Percentiles rank a stretch among this genome's conserved stretches.
phyloP scores from a whole-genome alignment of 2,113 vertebrate species.

The Prunella fulvescens region DNA sequence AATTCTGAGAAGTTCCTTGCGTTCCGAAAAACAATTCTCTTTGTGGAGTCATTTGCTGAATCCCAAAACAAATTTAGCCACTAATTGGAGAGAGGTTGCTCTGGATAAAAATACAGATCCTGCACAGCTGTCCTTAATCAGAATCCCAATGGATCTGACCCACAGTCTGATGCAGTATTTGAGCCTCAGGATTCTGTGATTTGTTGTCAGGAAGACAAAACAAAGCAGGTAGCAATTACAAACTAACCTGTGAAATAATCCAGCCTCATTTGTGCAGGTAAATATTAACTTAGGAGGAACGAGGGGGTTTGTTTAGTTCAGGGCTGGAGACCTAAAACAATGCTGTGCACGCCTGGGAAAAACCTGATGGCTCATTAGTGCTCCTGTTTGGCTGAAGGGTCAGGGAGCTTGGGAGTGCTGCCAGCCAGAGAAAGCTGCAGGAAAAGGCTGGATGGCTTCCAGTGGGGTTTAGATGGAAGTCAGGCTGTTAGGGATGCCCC shows the following conservation, averaged over 20 bases:
- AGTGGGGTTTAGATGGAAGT: background rate
- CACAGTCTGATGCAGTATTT: background rate
- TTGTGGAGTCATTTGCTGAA: background rate
- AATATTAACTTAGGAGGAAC: slow-evolving; percentile 12
- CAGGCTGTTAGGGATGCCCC: background rate
- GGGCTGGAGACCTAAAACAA: background rate
- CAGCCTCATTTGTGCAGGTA: background rate
- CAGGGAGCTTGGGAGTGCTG: accelerated
- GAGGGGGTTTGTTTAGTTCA: slow-evolving; percentile 8
- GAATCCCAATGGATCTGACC: background rate
- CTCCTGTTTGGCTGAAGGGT: background rate
- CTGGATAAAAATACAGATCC: background rate
- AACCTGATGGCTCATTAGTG: background rate
- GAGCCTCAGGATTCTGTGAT: background rate
- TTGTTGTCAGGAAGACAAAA: background rate
- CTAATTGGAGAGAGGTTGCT: background rate
- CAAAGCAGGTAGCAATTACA: background rate
- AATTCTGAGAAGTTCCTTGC: background rate
- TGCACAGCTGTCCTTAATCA: background rate
- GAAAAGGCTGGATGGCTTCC: background rate
- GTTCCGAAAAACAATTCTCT: background rate
- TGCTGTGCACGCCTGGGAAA: background rate
- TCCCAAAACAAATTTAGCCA: background rate
- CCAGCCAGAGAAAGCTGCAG: background rate
- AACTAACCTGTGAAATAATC: background rate